Percentiles rank a stretch among this genome's conserved stretches.
phyloP scores from a whole-genome alignment of 2,888 invertebrate species.

The Cetonia aurata region DNA sequence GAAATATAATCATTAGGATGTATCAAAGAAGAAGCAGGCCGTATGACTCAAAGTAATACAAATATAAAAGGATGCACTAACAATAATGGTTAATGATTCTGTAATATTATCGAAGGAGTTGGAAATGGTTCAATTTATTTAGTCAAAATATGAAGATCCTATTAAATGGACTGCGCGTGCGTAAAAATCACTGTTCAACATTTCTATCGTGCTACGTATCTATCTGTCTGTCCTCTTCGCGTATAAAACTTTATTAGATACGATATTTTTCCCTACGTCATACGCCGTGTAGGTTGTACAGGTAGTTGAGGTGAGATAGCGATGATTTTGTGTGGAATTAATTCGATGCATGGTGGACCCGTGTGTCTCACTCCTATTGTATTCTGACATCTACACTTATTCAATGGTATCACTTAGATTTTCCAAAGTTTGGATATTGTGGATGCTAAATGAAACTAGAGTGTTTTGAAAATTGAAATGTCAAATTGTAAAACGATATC shows the following conservation, averaged over 20 bases:
- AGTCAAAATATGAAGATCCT: constrained; percentile 1
- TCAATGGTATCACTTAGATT: constrained; percentile 48
- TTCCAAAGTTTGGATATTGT: constrained; percentile 50
- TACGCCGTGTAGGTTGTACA: background rate
- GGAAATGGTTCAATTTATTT: constrained; percentile 14
- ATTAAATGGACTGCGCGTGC: constrained; percentile 26
- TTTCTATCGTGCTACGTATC: constrained; percentile 27
- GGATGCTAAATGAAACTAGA: constrained; percentile 43
- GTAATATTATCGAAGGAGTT: constrained; percentile 2
- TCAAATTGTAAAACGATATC: constrained; percentile 47
- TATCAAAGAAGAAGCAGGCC: too few relatives aligned
- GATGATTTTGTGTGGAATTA: constrained; percentile 2
- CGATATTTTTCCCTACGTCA: background rate
- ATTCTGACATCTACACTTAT: constrained; percentile 47
- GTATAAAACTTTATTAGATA: constrained; percentile 9
- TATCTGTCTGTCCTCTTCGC: background rate
- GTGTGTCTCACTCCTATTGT: constrained; percentile 34
- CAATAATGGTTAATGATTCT: background rate
- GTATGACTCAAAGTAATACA: too few relatives aligned
- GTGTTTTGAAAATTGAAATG: constrained; percentile 50
- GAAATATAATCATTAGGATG: too few relatives aligned
- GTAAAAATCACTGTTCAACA: background rate
- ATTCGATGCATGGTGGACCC: constrained; percentile 7
- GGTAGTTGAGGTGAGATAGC: constrained; percentile 23
- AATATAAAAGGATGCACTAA: too few relatives aligned